These are phyloP conservation scores for Cervus canadensis DNA, from an alignment of 2,113 vertebrate genomes.

Conservation along the genomic window DNA sequence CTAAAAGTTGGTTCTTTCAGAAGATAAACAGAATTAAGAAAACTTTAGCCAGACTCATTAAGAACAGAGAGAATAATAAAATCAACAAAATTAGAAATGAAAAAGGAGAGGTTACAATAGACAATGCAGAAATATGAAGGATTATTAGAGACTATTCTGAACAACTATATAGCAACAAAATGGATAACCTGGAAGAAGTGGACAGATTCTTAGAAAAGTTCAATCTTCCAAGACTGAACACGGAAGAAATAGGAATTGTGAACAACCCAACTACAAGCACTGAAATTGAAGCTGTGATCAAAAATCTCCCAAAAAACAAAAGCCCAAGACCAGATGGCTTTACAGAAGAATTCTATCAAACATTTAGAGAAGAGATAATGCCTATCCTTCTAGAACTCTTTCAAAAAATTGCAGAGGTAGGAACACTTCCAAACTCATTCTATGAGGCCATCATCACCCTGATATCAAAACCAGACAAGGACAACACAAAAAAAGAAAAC, in stretches of 20 bases:
- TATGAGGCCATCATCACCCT: neutral
- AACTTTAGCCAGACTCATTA: neutral
- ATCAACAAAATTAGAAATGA: neutral
- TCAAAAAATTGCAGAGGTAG: neutral
- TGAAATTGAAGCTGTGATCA: neutral
- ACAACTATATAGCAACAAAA: neutral
- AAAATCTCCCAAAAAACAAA: neutral
- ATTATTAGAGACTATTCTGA: neutral
- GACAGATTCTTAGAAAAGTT: neutral
- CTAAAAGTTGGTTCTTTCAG: neutral
- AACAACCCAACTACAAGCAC: neutral
- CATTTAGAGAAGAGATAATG: neutral
- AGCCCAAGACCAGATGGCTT: neutral
- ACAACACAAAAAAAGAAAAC: neutral
- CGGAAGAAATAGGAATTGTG: neutral
- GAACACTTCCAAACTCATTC: neutral
- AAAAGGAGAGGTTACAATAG: neutral
- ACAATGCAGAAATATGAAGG: neutral
- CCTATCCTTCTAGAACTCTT: neutral
- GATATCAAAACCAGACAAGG: neutral
- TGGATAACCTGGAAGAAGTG: neutral
- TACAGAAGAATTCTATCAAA: neutral
- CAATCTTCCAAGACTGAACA: neutral
- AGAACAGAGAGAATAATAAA: neutral
- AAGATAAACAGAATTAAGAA: neutral